These are phyloP conservation scores for Colinus virginianus DNA, from an alignment of 2,113 vertebrate genomes.

Conservation along the genomic window DNA sequence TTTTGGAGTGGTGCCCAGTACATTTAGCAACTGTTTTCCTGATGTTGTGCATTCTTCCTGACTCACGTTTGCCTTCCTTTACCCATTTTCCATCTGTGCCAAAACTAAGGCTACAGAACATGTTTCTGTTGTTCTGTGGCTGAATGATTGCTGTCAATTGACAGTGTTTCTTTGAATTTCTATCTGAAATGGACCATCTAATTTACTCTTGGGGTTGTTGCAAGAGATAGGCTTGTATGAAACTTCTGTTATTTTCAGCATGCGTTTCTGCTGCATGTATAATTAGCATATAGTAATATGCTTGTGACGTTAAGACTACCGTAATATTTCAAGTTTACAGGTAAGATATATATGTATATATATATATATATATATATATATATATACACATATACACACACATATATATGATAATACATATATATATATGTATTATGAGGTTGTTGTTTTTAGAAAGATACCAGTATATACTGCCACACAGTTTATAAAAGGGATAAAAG, in stretches of 20 bases:
- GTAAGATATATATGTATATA: no score
- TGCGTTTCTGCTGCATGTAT: not conserved
- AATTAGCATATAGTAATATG: not conserved
- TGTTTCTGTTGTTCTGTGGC: not conserved
- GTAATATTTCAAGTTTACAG: not conserved
- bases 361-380: no score
- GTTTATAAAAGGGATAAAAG: not conserved
- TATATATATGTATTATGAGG: no score
- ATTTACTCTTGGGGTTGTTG: not conserved
- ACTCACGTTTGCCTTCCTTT: not conserved
- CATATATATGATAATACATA: no score
- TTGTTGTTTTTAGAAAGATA: not conserved
- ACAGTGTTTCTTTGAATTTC: not conserved
- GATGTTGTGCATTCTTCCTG: not conserved
- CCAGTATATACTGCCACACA: not conserved
- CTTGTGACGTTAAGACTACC: not conserved
- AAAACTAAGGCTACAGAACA: not conserved
- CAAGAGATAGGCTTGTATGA: not conserved
- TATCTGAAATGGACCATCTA: not conserved
- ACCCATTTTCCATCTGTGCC: not conserved
- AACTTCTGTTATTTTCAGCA: not conserved
- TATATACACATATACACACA: no score
- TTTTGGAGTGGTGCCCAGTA: not conserved
- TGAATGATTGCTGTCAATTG: not conserved
- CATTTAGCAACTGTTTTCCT: not conserved